Conservation (phyloP, 2,888 invertebrate species). For the Sarcophaga subvicina region DNA sequence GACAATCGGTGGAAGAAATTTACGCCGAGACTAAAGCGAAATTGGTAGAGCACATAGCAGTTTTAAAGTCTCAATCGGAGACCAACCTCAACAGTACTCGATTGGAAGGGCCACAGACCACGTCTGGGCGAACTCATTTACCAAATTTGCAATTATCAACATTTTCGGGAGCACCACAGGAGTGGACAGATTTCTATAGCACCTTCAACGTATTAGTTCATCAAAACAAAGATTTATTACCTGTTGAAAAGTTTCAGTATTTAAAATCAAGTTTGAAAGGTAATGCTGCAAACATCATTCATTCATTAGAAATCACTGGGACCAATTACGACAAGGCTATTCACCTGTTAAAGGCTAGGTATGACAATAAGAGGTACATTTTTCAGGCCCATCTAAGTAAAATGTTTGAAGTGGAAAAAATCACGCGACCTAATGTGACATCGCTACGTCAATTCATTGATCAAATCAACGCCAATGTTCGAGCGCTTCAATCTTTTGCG, state of each 20-base stretch:
- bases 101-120: background rate
- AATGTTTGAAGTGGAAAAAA: background rate
- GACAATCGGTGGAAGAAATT: too few relatives aligned
- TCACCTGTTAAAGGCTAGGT: background rate
- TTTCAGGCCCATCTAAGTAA: slow-evolving; percentile 38
- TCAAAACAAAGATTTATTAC: background rate
- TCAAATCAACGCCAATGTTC: slow-evolving; percentile 41
- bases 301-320: slow-evolving; percentile 6
- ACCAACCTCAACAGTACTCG: background rate
- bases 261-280: slow-evolving; percentile 21
- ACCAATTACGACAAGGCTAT: background rate
- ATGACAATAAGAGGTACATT: slow-evolving; percentile 21
- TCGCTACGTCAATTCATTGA: slow-evolving; percentile 43
- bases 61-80: background rate
- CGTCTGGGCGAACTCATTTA: slow-evolving; percentile 11
- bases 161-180: slow-evolving; percentile 17
- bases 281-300: background rate
- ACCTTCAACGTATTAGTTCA: slow-evolving; percentile 23
- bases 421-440: slow-evolving; percentile 27
- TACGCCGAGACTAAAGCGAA: too few relatives aligned
- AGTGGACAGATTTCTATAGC: slow-evolving; percentile 26
- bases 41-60: too few relatives aligned
- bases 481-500: slow-evolving; percentile 50
- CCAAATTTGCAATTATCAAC: slow-evolving; percentile 29
- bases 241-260: slow-evolving; percentile 41